Evolutionary conservation across 2,113 vertebrate genomes (phyloP), one percentile per base, ranked within the genome.

Genomic region (Chaetura pelagica): DNA sequence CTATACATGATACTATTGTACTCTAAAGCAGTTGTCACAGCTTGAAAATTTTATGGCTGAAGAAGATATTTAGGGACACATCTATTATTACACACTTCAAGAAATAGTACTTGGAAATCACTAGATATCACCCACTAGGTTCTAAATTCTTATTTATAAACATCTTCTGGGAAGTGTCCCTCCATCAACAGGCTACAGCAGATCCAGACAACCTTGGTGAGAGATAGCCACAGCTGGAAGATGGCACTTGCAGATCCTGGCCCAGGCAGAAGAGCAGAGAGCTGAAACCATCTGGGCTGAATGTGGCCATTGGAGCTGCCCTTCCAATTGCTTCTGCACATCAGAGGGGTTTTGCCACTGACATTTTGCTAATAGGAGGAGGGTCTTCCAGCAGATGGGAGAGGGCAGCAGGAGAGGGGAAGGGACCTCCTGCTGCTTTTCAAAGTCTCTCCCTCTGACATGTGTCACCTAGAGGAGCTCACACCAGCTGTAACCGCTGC

Each of bases 251-350:
- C 4, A 1, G 40, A 74, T n/a, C 64, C 69, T 17, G 30, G 68
- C 23, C 46, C 49, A 38, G 2, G 1, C 0, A 40, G 2, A 46
- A n/a, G 22, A 71, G 67, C 32, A 32, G 34, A 67, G 54, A 61
- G 22, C 67, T 26, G 26, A 34, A 84, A 57, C 40, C 68, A 66
- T 15, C 40, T 9, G 21, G 64, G 51, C 42, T 71, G 81, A 44
- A 38, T 0, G 12, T 1, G 38, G 51, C 77, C 7, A 1, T 3
- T 11, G 84, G 79, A 79, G 76, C 38, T 42, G 78, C 61, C 0
- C 0, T 55, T 84, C 1, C 0, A 17, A 21, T 20, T 0, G 0
- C 27, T 35, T 40, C 54, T 52, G 63, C 49, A 40, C 59, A 7
- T 58, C 49, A 52, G 63, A 2, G 0, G 34, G 27, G 40, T 48